These are phyloP conservation scores for Aldrovandia affinis DNA, from an alignment of 2,797 vertebrate species.

Conservation along the genomic window DNA sequence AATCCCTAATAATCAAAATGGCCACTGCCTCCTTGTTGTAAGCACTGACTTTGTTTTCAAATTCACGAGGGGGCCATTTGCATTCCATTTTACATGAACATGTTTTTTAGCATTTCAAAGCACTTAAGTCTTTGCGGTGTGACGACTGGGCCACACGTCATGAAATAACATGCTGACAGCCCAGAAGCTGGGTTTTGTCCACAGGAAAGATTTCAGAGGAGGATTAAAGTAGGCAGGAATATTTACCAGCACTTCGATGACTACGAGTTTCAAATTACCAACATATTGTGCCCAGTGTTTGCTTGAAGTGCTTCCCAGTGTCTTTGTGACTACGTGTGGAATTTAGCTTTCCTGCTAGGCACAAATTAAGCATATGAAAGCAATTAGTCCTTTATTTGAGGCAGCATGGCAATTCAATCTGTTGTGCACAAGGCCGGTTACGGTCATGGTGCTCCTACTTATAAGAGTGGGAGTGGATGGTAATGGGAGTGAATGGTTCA, in stretches of 20 bases:
- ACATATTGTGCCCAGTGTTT: not conserved
- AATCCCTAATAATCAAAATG: not conserved
- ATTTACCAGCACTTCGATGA: not conserved
- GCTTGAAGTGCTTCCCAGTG: not conserved
- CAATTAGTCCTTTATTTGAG: not conserved
- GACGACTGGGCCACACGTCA: not conserved
- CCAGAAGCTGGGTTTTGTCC: not conserved
- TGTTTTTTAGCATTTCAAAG: not conserved
- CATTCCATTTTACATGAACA: not conserved
- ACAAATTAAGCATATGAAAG: not conserved
- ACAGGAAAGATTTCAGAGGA: not conserved
- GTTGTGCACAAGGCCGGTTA: not conserved
- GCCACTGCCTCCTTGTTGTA: not conserved
- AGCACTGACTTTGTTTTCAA: not conserved
- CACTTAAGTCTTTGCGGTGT: not conserved
- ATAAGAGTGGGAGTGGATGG: not conserved
- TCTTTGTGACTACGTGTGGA: not conserved
- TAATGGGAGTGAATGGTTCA: not conserved
- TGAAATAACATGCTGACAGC: not conserved
- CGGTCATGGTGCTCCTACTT: not conserved
- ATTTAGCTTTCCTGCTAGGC: slow-evolving; percentile 1
- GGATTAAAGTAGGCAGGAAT: not conserved
- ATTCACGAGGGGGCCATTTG: slow-evolving; percentile 15
- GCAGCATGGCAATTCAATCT: not conserved
- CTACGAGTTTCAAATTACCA: not conserved